Conservation (phyloP, 2,888 invertebrate genomes). For the Hermaeophaga mercurialis region DNA sequence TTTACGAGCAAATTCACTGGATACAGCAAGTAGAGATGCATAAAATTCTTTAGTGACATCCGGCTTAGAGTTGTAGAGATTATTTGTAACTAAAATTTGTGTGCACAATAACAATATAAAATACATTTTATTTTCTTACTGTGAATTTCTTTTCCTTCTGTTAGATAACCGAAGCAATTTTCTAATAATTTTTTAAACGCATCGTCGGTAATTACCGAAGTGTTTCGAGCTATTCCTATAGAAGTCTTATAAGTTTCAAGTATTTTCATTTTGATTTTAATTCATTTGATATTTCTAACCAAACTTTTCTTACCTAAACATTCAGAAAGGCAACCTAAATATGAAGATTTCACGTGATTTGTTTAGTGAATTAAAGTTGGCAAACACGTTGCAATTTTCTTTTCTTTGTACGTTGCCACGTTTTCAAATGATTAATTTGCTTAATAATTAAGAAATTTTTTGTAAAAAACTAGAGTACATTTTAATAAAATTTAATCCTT, state of each 20-base stretch:
- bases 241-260: conserved; percentile 40
- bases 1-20: conserved; percentile 49
- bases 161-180: conserved; percentile 45
- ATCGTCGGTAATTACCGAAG: conserved; percentile 41
- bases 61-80: conserved; percentile 49
- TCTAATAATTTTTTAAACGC: conserved; percentile 46
- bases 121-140: conserved; percentile 39
- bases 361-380: no score
- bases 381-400: no score
- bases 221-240: conserved; percentile 40
- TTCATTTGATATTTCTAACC: no score
- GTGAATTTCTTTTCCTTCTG: conserved; percentile 41
- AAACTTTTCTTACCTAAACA: no score
- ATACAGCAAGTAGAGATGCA: conserved; percentile 48
- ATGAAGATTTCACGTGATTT: no score
- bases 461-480: no score
- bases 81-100: conserved; percentile 43
- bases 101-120: neutral
- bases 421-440: no score
- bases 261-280: conserved; percentile 38
- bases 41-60: conserved; percentile 52
- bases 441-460: no score
- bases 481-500: no score
- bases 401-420: no score
- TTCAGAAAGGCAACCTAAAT: no score